Evolutionary conservation across 2,113 vertebrate species (phyloP).

Genomic region (Melanotaenia duboulayi): DNA sequence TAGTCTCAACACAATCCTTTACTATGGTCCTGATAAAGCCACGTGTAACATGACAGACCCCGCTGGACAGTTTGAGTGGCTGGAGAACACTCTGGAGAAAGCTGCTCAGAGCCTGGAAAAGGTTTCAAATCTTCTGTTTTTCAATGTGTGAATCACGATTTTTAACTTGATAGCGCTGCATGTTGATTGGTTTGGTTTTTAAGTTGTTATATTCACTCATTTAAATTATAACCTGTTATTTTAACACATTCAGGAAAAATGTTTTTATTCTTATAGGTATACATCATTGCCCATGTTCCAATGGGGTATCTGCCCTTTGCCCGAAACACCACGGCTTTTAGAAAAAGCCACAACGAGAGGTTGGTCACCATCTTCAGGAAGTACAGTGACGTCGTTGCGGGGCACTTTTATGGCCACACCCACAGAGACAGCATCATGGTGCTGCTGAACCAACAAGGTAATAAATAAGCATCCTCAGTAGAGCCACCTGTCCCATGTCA

Average conservation of each 20-base stretch:
- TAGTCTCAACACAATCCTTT: constrained; percentile 95
- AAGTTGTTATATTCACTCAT: no score
- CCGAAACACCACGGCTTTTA: constrained; percentile 82
- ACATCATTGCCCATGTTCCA: constrained; percentile 92
- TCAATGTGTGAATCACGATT: no score
- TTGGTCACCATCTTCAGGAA: constrained; percentile 88
- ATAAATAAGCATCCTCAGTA: no score
- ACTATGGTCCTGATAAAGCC: constrained; percentile 88
- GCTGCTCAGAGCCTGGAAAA: constrained; percentile 58
- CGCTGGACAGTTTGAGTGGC: constrained; percentile 67
- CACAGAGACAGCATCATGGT: constrained; percentile 95
- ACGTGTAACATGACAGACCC: constrained; percentile 90
- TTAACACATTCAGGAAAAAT: neutral
- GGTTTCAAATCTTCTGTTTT: constrained; percentile 30
- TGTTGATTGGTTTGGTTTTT: no score
- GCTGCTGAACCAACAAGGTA: constrained; percentile 88
- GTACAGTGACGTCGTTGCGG: constrained; percentile 87
- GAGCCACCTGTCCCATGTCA: no score
- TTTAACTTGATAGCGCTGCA: neutral
- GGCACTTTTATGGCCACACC: constrained; percentile 96
- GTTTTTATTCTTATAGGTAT: constrained; percentile 82
- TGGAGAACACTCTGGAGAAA: constrained; percentile 61
- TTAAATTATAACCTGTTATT: neutral
- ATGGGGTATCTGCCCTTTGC: constrained; percentile 89
- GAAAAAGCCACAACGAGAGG: constrained; percentile 86